A percentile compares a stretch with the other conserved stretches of the same genome.
Evolutionary conservation across 2,797 vertebrate species (phyloP).

Genomic region (Spinibarbus caldwelli): DNA sequence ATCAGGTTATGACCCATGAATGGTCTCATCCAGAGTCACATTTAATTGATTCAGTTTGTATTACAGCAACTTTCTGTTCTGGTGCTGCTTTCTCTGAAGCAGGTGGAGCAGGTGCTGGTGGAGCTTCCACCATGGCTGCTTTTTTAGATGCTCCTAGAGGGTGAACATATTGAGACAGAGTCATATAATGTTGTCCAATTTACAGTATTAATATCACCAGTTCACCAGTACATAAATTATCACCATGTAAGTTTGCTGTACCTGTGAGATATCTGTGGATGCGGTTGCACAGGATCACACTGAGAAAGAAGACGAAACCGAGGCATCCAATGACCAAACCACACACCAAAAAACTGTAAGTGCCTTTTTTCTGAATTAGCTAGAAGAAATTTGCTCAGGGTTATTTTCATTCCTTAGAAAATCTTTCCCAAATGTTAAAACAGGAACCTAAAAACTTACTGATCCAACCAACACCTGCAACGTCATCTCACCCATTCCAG

Average conservation of each 20-base stretch:
- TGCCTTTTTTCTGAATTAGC: conserved; percentile 75
- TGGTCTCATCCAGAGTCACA: conserved; percentile 6
- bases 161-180: conserved; percentile 22
- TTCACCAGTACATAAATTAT: neutral
- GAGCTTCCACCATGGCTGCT: conserved; percentile 72
- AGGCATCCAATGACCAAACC: conserved; percentile 88
- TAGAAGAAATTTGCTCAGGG: neutral
- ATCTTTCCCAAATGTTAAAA: neutral
- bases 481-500: conserved; percentile 92
- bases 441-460: conserved; percentile 74
- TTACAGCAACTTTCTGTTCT: conserved; percentile 16
- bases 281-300: conserved; percentile 89
- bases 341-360: conserved; percentile 94
- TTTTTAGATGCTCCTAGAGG: conserved; percentile 72
- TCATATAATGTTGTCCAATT: neutral
- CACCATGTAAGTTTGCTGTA: conserved; percentile 62
- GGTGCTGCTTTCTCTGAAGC: conserved; percentile 21
- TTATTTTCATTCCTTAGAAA: neutral
- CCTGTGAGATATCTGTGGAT: conserved; percentile 88
- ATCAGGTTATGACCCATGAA: neutral
- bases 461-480: conserved; percentile 91
- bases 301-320: conserved; percentile 86
- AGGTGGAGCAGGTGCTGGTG: conserved; percentile 44
- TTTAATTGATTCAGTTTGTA: neutral
- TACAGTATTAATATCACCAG: neutral